Evolutionary conservation across 2,888 invertebrate genomes (phyloP).

Genomic region (Cephus pygmeus): DNA sequence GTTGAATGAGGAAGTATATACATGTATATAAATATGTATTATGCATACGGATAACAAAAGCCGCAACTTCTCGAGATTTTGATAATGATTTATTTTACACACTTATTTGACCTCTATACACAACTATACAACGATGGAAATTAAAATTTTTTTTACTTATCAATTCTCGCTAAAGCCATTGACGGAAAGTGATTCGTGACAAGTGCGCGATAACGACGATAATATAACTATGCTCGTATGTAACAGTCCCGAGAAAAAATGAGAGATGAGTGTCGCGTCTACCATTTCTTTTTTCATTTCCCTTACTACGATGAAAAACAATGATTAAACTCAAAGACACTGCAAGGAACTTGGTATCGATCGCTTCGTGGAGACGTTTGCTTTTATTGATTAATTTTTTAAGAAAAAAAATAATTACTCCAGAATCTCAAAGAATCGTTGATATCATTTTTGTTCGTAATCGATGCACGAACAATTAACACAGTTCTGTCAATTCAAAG

Average conservation of each 20-base stretch:
- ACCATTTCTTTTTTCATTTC: neutral
- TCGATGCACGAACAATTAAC: neutral
- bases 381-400: neutral
- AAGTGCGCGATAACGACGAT: constrained; percentile 2
- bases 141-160: constrained; percentile 42
- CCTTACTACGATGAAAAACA: neutral
- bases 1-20: neutral
- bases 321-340: neutral
- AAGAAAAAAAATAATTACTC: neutral
- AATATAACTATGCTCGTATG: constrained; percentile 7
- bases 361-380: neutral
- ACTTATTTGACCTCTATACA: constrained; percentile 64
- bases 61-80: constrained; percentile 27
- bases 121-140: constrained; percentile 65
- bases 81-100: constrained; percentile 64
- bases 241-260: neutral
- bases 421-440: neutral
- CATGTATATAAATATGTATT: neutral
- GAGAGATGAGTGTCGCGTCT: neutral
- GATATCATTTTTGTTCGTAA: no score
- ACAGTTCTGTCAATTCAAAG: neutral
- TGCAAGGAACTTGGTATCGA: neutral
- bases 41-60: neutral
- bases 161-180: neutral
- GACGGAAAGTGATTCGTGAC: constrained; percentile 3